These are phyloP conservation scores for Conus betulinus DNA, from an alignment of 1,140 invertebrate species.

Conservation along the genomic window DNA sequence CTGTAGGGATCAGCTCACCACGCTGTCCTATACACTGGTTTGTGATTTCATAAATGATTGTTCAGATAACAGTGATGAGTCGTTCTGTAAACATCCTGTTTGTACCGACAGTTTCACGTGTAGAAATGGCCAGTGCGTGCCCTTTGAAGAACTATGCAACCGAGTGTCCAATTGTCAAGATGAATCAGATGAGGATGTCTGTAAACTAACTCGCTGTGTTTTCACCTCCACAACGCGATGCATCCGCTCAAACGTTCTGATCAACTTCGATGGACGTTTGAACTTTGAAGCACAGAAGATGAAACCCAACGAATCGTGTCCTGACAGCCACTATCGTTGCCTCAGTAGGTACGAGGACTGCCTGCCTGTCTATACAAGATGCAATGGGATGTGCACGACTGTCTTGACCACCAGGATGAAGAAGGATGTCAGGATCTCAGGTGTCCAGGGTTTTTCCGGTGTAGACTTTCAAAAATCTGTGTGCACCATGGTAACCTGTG, in stretches of 20 bases:
- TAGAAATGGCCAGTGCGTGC: slow-evolving; percentile 19
- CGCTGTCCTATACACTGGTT: background rate
- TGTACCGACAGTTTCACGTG: background rate
- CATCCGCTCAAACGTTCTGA: background rate
- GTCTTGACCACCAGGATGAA: slow-evolving; percentile 9
- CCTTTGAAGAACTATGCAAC: background rate
- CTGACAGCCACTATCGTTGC: slow-evolving; percentile 9
- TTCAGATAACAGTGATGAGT: background rate
- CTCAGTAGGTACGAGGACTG: background rate
- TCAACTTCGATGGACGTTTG: background rate
- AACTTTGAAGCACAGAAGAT: background rate
- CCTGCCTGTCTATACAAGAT: slow-evolving; percentile 6
- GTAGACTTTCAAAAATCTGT: slow-evolving; percentile 26
- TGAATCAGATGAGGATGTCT: background rate
- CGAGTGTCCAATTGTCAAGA: background rate
- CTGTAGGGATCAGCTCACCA: background rate
- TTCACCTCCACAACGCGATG: too few relatives aligned
- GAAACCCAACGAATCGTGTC: background rate
- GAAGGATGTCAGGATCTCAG: slow-evolving; percentile 8
- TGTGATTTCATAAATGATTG: background rate
- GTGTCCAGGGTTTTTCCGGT: slow-evolving; percentile 41
- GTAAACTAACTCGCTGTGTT: background rate
- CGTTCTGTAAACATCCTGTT: background rate
- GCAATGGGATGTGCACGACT: slow-evolving; percentile 29
- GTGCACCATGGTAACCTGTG: slow-evolving; percentile 24